Conservation (phyloP, 1,140 invertebrate species). For the Chrysoperla carnea region DNA sequence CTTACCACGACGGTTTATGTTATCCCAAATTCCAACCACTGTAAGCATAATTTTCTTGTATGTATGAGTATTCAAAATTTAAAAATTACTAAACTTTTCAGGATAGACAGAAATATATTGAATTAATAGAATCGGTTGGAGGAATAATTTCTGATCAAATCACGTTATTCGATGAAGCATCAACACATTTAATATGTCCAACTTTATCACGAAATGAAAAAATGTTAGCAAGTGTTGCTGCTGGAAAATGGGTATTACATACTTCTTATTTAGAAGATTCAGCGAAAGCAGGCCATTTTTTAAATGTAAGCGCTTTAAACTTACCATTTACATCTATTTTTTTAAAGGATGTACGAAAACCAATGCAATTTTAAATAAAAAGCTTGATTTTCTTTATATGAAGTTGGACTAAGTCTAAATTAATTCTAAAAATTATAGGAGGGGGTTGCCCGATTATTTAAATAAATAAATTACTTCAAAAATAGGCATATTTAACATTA, state of each 20-base stretch:
- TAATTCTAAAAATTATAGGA: too few relatives aligned
- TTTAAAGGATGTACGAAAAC: not conserved
- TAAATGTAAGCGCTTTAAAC: too few relatives aligned
- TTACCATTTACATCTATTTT: conserved; percentile 12
- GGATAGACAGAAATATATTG: not conserved
- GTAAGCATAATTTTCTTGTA: not conserved
- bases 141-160: conserved; percentile 39
- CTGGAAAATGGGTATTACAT: conserved; percentile 75
- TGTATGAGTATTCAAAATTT: not conserved
- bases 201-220: conserved; percentile 68
- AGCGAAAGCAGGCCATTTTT: conserved; percentile 37
- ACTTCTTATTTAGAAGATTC: conserved; percentile 56
- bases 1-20: not conserved
- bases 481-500: too few relatives aligned
- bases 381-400: too few relatives aligned
- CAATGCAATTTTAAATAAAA: too few relatives aligned
- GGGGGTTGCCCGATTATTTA: too few relatives aligned
- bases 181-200: conserved; percentile 62
- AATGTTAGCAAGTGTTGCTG: conserved; percentile 61
- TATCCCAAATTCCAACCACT: not conserved
- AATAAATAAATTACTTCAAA: not conserved
- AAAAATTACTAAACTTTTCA: not conserved
- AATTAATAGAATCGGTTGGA: conserved; percentile 37
- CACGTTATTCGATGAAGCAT: conserved; percentile 37
- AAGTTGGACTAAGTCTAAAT: too few relatives aligned